Evolutionary conservation across 23 tunicate species (phyloP).

Genomic region (Botrylloides violaceus): DNA sequence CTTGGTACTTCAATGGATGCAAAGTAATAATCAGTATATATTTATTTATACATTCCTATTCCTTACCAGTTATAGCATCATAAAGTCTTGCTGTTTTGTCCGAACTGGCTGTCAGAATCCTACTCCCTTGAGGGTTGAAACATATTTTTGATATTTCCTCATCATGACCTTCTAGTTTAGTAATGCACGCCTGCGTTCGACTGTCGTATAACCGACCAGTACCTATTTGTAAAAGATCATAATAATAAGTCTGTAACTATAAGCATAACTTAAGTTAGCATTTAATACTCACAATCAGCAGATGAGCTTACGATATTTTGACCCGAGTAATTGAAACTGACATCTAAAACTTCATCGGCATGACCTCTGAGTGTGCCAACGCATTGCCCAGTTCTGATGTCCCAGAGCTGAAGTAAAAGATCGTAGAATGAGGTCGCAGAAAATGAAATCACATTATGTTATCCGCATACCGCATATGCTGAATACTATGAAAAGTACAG

Average conservation of each 20-base stretch:
- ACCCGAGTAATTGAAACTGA: conserved; percentile 83
- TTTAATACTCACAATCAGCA: conserved; percentile 66
- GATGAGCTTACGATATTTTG: conserved; percentile 71
- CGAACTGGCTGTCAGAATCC: conserved; percentile 59
- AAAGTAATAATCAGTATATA: too few relatives aligned
- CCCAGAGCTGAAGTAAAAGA: conserved; percentile 70
- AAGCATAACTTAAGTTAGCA: too few relatives aligned
- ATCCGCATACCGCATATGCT: too few relatives aligned
- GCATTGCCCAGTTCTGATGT: conserved; percentile 82
- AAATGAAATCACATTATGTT: too few relatives aligned
- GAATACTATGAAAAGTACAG: too few relatives aligned
- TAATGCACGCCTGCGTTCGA: conserved; percentile 49
- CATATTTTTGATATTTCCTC: conserved; percentile 94
- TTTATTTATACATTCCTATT: too few relatives aligned
- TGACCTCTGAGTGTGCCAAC: conserved; percentile 75
- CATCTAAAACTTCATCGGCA: conserved; percentile 95
- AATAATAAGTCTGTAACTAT: too few relatives aligned
- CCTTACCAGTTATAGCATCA: conserved; percentile 55
- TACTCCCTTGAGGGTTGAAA: conserved; percentile 86
- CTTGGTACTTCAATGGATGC: too few relatives aligned
- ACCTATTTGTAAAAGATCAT: too few relatives aligned
- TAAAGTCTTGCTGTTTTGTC: conserved; percentile 91
- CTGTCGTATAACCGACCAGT: conserved; percentile 74
- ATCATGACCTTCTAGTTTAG: conserved; percentile 89
- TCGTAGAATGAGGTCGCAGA: too few relatives aligned